Percentiles rank a stretch among this genome's conserved stretches.
These are phyloP conservation scores for Calameuta idolon DNA, from an alignment of 2,888 invertebrate genomes.

Conservation along the genomic window DNA sequence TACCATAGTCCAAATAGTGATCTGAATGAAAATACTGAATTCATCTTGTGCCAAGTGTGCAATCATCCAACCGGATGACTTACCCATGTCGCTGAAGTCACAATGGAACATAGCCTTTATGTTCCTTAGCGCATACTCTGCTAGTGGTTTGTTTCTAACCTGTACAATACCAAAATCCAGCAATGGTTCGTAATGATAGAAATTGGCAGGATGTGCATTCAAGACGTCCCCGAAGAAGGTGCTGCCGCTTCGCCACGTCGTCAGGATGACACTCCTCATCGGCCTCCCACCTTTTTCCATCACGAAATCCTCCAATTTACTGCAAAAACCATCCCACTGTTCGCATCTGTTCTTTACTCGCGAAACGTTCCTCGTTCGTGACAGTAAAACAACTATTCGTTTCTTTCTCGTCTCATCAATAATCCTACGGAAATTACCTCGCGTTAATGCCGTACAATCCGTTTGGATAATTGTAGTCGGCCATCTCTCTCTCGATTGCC, in stretches of 20 bases:
- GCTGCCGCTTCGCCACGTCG: constrained; percentile 93
- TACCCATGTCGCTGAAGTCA: constrained; percentile 78
- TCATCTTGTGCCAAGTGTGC: constrained; percentile 2
- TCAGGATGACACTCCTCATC: constrained; percentile 81
- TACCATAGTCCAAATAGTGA: constrained; percentile 83
- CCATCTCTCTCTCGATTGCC: constrained; percentile 71
- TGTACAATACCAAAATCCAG: constrained; percentile 85
- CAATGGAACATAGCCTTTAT: constrained; percentile 82
- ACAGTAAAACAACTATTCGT: background rate
- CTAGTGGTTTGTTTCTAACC: constrained; percentile 80
- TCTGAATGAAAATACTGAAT: constrained; percentile 58
- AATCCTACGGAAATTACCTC: constrained; percentile 53
- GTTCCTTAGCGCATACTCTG: constrained; percentile 76
- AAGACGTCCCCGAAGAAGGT: constrained; percentile 89
- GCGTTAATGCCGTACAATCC: constrained; percentile 70
- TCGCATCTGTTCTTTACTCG: background rate
- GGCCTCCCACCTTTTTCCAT: constrained; percentile 80
- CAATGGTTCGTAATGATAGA: constrained; percentile 91
- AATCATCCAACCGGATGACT: constrained; percentile 17
- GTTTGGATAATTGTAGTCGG: constrained; percentile 73
- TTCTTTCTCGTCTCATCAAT: background rate
- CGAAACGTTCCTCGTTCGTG: background rate
- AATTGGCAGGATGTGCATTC: constrained; percentile 87
- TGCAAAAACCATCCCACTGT: constrained; percentile 32
- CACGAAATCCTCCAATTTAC: constrained; percentile 76